These are phyloP conservation scores for Corvus cornix DNA, from an alignment of 2,113 vertebrate genomes.

Conservation along the genomic window DNA sequence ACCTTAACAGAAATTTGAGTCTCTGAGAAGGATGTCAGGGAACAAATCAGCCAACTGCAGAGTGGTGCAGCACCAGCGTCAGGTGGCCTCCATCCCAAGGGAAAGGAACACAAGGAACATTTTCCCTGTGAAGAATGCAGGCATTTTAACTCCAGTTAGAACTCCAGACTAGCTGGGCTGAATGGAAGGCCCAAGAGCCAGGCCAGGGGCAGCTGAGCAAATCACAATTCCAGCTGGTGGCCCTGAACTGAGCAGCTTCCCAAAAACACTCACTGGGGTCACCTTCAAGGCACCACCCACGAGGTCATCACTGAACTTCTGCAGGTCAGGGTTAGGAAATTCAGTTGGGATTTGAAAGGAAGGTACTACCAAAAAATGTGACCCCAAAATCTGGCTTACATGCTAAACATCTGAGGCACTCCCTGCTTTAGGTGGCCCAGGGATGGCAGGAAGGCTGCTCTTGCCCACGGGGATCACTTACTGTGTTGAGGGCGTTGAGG, in stretches of 20 bases:
- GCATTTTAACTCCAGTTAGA: neutral
- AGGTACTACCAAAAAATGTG: rapidly evolving
- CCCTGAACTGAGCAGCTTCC: neutral
- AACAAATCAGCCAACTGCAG: neutral
- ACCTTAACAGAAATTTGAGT: neutral
- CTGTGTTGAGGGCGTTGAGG: conserved; percentile 96
- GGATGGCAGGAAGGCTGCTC: neutral
- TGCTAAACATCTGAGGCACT: neutral
- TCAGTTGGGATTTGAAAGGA: rapidly evolving
- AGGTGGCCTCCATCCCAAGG: neutral
- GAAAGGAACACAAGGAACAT: neutral
- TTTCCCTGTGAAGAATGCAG: neutral
- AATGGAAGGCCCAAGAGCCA: neutral
- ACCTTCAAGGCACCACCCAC: neutral
- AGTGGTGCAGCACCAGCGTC: neutral
- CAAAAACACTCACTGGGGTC: neutral
- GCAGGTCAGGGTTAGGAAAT: neutral
- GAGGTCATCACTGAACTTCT: rapidly evolving
- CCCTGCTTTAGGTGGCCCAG: neutral
- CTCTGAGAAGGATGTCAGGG: neutral
- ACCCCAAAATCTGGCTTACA: neutral
- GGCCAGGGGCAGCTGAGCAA: neutral
- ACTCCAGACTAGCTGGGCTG: neutral
- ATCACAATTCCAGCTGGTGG: neutral
- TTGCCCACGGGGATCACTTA: conserved; percentile 65